phyloP scores from a whole-genome alignment of 2,797 vertebrate genomes.

The Myotis daubentonii region DNA sequence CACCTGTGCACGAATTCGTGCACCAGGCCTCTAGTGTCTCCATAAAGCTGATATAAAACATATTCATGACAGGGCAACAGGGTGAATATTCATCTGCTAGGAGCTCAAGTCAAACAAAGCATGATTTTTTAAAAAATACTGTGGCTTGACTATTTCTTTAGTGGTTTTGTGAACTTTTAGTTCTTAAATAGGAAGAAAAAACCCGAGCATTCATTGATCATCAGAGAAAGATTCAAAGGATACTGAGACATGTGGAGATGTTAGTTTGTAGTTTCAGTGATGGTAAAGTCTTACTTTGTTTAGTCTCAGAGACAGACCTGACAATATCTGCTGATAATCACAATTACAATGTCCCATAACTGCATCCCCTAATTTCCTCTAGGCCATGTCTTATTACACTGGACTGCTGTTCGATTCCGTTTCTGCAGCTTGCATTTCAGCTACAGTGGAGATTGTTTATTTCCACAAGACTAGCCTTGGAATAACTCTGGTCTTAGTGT shows the following conservation, averaged over 20 bases:
- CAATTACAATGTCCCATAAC: slow-evolving; percentile 59
- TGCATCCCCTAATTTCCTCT: slow-evolving; percentile 34
- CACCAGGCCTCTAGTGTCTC: background rate
- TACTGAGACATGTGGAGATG: background rate
- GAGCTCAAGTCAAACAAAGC: background rate
- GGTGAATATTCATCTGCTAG: background rate
- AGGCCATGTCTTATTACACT: slow-evolving; percentile 73
- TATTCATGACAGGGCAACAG: background rate
- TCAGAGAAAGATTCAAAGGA: slow-evolving; percentile 34
- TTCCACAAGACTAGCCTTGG: slow-evolving; percentile 73
- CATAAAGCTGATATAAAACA: background rate
- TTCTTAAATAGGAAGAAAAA: slow-evolving; percentile 6
- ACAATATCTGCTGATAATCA: slow-evolving; percentile 57
- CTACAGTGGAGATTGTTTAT: slow-evolving; percentile 76
- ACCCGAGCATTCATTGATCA: background rate
- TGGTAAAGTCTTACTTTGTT: background rate
- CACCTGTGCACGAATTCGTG: no score
- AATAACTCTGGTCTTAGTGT: slow-evolving; percentile 75
- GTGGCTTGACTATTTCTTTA: background rate
- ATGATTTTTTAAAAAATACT: background rate
- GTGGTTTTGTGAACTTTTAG: background rate
- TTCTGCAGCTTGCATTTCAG: slow-evolving; percentile 65
- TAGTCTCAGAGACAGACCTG: slow-evolving; percentile 65
- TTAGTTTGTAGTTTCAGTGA: slow-evolving; percentile 41
- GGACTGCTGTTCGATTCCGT: slow-evolving; percentile 68